Evolutionary conservation across 2,113 vertebrate species (phyloP).

Genomic region (Pardalotus punctatus): DNA sequence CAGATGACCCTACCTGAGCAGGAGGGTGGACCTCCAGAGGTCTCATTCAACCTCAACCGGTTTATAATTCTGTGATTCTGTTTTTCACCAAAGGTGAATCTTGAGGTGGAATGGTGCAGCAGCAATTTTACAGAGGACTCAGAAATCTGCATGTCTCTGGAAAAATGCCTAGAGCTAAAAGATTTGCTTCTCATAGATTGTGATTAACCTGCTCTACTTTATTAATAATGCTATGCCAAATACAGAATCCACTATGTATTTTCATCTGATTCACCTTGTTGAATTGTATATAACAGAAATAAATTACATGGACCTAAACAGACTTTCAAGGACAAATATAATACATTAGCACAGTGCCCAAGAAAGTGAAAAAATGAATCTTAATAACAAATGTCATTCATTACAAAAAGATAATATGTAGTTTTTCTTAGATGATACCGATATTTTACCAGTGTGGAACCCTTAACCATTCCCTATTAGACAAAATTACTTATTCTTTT

Average conservation of each 20-base stretch:
- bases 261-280: background rate
- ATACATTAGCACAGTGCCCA: background rate
- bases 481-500: slow-evolving; percentile 26
- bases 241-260: background rate
- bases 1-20: background rate
- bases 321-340: slow-evolving; percentile 5
- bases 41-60: background rate
- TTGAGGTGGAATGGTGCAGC: background rate
- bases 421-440: background rate
- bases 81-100: background rate
- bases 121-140: background rate
- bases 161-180: background rate
- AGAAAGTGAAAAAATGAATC: background rate
- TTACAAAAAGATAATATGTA: background rate
- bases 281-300: background rate
- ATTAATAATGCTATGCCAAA: slow-evolving; percentile 16
- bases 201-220: background rate
- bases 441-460: background rate
- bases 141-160: background rate
- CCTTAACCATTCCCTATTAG: background rate
- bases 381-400: background rate
- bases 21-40: accelerated
- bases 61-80: background rate
- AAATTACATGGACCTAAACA: background rate
- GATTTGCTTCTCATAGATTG: background rate